Percentiles rank a stretch among this genome's conserved stretches.
Conservation (phyloP, 2,113 vertebrate species). For the Cyphomyrus discorhynchus region DNA sequence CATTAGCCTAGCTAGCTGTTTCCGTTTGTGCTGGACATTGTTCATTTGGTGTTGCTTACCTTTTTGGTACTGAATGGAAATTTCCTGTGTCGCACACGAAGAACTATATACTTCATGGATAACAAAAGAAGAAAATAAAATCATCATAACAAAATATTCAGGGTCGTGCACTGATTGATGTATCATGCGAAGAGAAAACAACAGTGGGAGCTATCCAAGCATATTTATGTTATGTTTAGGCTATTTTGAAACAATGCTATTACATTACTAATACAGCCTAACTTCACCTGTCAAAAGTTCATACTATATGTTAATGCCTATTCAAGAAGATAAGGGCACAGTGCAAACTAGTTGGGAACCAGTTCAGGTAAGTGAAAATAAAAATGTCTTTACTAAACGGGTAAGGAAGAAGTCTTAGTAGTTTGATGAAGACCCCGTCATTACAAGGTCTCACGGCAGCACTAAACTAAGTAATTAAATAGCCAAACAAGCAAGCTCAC, state of each 20-base stretch:
- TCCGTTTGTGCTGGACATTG: not conserved
- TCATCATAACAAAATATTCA: not conserved
- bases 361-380: not conserved
- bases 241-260: not conserved
- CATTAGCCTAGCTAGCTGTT: not conserved
- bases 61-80: not conserved
- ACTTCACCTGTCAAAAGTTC: not conserved
- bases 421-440: not conserved
- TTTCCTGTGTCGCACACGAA: not conserved
- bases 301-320: not conserved
- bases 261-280: not conserved
- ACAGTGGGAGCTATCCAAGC: not conserved
- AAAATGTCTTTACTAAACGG: not conserved
- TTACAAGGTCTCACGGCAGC: not conserved
- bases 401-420: not conserved
- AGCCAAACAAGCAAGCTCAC: not conserved
- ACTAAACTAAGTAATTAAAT: constrained; percentile 1
- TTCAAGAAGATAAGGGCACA: not conserved
- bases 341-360: not conserved
- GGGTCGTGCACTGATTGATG: not conserved
- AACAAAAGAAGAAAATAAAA: not conserved
- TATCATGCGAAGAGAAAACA: not conserved
- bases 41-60: not conserved
- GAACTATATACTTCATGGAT: not conserved
- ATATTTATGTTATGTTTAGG: not conserved